A percentile compares a stretch with the other conserved stretches of the same genome.
These are phyloP conservation scores for Antitype chi DNA, from an alignment of 2,888 invertebrate species.

Conservation along the genomic window DNA sequence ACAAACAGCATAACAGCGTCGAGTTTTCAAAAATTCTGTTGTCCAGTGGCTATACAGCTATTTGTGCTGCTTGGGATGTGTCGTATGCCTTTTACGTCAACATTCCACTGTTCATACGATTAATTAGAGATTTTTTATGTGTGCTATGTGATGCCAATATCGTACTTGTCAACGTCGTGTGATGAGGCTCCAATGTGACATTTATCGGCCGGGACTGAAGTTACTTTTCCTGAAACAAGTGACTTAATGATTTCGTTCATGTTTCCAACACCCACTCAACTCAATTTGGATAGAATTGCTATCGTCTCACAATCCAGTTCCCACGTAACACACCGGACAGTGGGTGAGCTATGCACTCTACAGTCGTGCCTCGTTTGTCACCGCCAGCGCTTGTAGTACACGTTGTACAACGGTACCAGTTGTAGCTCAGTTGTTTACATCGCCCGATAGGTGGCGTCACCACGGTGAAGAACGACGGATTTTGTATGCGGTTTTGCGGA, in stretches of 20 bases:
- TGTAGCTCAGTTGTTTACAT: constrained; percentile 29
- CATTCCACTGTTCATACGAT: neutral
- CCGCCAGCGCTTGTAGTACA: constrained; percentile 7
- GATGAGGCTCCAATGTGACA: neutral
- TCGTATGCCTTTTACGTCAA: no score
- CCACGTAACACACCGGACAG: constrained; percentile 23
- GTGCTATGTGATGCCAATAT: neutral
- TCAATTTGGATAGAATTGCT: neutral
- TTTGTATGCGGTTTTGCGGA: neutral
- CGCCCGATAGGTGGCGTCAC: constrained; percentile 17
- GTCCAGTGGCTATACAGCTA: no score
- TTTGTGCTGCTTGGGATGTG: no score
- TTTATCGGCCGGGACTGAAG: neutral
- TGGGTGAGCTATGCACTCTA: constrained; percentile 16
- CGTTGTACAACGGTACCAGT: constrained; percentile 28
- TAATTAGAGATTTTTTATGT: neutral
- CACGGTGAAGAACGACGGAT: neutral
- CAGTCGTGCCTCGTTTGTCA: constrained; percentile 21
- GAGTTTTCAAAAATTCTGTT: no score
- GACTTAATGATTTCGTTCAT: neutral
- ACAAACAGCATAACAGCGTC: no score
- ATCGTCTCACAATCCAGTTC: constrained; percentile 21
- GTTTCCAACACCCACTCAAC: no score
- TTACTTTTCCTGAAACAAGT: neutral
- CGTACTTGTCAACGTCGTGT: neutral